Percentiles rank a stretch among this genome's conserved stretches.
These are phyloP conservation scores for Neodiprion lecontei DNA, from an alignment of 1,140 invertebrate species.

Conservation along the genomic window DNA sequence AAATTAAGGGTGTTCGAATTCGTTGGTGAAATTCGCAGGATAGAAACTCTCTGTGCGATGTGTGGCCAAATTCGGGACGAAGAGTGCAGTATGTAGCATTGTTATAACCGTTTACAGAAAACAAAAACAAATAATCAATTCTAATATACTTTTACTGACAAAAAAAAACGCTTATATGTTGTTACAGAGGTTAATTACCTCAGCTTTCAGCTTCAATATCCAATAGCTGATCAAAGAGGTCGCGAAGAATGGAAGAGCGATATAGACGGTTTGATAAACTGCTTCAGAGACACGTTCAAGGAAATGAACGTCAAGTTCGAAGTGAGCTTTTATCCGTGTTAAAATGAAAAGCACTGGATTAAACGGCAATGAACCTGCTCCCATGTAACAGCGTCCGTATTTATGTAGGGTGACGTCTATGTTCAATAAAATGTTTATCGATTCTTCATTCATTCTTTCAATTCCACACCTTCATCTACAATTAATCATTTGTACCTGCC, in stretches of 20 bases:
- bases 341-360: not conserved
- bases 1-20: slow-evolving; percentile 31
- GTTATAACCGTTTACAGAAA: not conserved
- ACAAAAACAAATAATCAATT: not conserved
- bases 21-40: slow-evolving; percentile 29
- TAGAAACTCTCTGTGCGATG: slow-evolving; percentile 33
- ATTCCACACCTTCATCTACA: too few relatives aligned
- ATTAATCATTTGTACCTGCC: too few relatives aligned
- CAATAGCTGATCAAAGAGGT: slow-evolving; percentile 20
- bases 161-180: slow-evolving; percentile 13
- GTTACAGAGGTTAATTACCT: slow-evolving; percentile 27
- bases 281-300: slow-evolving; percentile 28
- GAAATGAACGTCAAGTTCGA: slow-evolving; percentile 27
- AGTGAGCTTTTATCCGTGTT: slow-evolving; percentile 23
- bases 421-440: too few relatives aligned
- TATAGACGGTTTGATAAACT: slow-evolving; percentile 24
- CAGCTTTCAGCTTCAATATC: slow-evolving; percentile 30
- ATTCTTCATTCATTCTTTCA: too few relatives aligned
- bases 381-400: too few relatives aligned
- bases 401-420: too few relatives aligned
- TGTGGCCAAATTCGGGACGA: slow-evolving; percentile 31
- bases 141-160: not conserved
- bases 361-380: too few relatives aligned
- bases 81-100: slow-evolving; percentile 29
- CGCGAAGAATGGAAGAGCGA: slow-evolving; percentile 24